Conservation (phyloP, 2,888 invertebrate genomes). For the Criorhina ranunculi region DNA sequence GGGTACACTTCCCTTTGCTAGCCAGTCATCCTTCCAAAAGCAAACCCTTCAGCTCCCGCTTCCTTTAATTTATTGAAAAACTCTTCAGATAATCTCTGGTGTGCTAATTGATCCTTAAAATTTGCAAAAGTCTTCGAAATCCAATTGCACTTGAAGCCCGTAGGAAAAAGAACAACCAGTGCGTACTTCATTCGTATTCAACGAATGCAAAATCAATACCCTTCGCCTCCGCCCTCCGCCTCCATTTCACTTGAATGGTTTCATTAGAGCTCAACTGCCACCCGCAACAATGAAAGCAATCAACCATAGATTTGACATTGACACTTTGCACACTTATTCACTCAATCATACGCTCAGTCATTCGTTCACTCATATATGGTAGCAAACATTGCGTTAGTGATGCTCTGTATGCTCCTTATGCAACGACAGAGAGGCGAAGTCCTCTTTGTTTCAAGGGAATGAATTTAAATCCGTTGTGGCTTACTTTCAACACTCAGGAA, state of each 20-base stretch:
- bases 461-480: slow-evolving; percentile 24
- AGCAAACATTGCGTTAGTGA: slow-evolving; percentile 4
- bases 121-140: not conserved
- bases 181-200: slow-evolving; percentile 16
- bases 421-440: not conserved
- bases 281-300: slow-evolving; percentile 35
- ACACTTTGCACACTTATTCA: slow-evolving; percentile 33
- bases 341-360: slow-evolving; percentile 28
- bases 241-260: slow-evolving; percentile 1
- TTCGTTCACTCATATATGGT: slow-evolving; percentile 10
- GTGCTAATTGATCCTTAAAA: no score
- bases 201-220: slow-evolving; percentile 14
- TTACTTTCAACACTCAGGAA: slow-evolving; percentile 20
- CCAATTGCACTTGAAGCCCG: slow-evolving; percentile 17
- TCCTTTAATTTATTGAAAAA: no score
- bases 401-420: slow-evolving; percentile 4
- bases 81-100: no score
- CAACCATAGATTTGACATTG: slow-evolving; percentile 46
- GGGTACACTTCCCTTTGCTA: no score
- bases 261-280: slow-evolving; percentile 33
- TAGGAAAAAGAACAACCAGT: slow-evolving; percentile 1
- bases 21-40: no score
- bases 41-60: no score
- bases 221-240: not conserved
- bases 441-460: slow-evolving; percentile 16